These are phyloP conservation scores for Drosophila recens DNA, from an alignment of 2,888 invertebrate genomes.

Conservation along the genomic window DNA sequence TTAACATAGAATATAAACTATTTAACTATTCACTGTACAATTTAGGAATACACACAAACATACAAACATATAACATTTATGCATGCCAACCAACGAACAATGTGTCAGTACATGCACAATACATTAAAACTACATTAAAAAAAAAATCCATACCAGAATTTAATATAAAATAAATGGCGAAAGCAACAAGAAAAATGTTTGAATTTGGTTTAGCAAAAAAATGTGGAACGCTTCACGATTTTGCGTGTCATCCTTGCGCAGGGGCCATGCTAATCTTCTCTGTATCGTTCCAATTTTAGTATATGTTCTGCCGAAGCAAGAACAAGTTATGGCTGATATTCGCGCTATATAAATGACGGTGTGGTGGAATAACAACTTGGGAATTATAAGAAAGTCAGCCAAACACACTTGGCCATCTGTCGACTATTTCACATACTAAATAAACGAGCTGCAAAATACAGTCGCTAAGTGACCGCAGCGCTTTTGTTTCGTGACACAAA, in stretches of 20 bases:
- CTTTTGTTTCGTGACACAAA: not conserved
- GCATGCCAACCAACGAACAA: slow-evolving; percentile 50
- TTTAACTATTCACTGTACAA: slow-evolving; percentile 28
- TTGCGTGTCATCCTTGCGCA: slow-evolving; percentile 97
- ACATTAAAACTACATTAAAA: no score
- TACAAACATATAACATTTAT: slow-evolving; percentile 40
- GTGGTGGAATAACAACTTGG: slow-evolving; percentile 20
- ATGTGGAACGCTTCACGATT: slow-evolving; percentile 93
- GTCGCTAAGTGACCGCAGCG: not conserved
- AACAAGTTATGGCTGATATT: slow-evolving; percentile 81
- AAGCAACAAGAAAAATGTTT: slow-evolving; percentile 43
- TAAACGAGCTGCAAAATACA: not conserved
- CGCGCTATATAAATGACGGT: slow-evolving; percentile 20
- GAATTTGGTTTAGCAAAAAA: slow-evolving; percentile 73
- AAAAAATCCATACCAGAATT: slow-evolving; percentile 60
- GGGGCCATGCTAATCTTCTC: slow-evolving; percentile 97
- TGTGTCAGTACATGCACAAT: slow-evolving; percentile 47
- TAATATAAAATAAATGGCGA: slow-evolving; percentile 63
- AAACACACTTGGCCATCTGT: not conserved
- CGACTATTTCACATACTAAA: not conserved
- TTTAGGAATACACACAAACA: slow-evolving; percentile 31
- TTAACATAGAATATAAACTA: slow-evolving; percentile 26
- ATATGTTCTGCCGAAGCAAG: slow-evolving; percentile 92
- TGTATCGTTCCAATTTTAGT: slow-evolving; percentile 96
- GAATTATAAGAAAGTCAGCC: slow-evolving; percentile 56